phyloP scores from a whole-genome alignment of 2,797 vertebrate species.

The Apogon talboti region DNA sequence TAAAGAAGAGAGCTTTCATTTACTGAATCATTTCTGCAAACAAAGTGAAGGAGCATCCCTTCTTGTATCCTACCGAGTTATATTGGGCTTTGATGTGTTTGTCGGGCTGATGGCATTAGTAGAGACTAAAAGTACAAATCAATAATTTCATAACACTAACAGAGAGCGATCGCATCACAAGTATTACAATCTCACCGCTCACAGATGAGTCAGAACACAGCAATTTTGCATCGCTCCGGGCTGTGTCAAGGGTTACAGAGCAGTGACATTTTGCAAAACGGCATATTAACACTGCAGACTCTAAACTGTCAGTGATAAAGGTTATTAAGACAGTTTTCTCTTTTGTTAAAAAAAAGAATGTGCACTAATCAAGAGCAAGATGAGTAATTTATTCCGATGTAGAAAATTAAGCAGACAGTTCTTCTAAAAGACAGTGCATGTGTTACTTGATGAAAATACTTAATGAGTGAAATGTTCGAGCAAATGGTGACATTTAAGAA shows the following conservation, averaged over 20 bases:
- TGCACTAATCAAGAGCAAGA: not conserved
- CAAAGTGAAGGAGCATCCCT: not conserved
- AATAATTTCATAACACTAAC: not conserved
- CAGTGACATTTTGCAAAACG: constrained; percentile 8
- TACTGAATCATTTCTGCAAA: not conserved
- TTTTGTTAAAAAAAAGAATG: not conserved
- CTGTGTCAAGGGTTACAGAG: not conserved
- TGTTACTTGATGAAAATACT: no score
- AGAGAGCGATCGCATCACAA: not conserved
- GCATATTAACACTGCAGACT: not conserved
- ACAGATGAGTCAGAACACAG: not conserved
- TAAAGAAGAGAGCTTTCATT: not conserved
- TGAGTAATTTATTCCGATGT: not conserved
- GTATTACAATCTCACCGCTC: not conserved
- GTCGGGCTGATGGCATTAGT: not conserved
- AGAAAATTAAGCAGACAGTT: not conserved
- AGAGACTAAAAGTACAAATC: not conserved
- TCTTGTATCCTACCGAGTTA: not conserved
- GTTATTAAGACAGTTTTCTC: not conserved
- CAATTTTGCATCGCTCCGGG: not conserved
- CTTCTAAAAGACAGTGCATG: no score
- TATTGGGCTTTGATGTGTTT: not conserved
- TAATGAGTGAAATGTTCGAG: not conserved
- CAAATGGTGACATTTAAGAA: not conserved
- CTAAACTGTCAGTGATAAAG: not conserved